Conservation (phyloP, 37 sponge, comb jelly and placozoan genomes). For the Agelas oroides region DNA sequence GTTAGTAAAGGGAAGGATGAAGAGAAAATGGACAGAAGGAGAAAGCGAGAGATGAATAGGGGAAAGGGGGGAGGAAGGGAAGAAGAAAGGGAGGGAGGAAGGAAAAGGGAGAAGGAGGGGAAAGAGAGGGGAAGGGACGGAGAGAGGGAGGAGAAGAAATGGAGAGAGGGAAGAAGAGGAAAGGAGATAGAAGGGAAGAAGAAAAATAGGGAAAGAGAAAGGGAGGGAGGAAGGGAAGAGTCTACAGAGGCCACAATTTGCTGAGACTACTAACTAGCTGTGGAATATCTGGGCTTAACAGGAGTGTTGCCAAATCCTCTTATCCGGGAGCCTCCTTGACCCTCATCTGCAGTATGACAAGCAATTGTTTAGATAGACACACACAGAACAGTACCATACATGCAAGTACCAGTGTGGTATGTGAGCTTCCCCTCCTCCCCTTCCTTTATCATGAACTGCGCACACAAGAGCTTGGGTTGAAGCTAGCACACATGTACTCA, state of each 20-base stretch:
- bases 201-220: too few species aligned
- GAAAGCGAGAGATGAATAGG: background rate
- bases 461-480: too few species aligned
- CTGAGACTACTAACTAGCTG: constrained; percentile 5
- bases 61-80: background rate
- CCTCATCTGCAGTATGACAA: background rate
- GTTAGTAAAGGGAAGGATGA: background rate
- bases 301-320: constrained; percentile 59
- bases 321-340: constrained; percentile 19
- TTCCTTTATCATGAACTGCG: too few species aligned
- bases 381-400: background rate
- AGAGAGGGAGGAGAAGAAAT: background rate
- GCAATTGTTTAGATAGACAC: background rate
- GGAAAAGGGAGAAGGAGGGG: too few species aligned
- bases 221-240: too few species aligned
- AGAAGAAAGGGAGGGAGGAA: too few species aligned
- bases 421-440: too few species aligned
- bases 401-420: too few species aligned
- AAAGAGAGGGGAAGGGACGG: background rate
- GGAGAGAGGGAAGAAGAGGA: background rate
- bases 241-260: too few species aligned
- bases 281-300: background rate
- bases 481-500: too few species aligned
- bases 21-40: background rate
- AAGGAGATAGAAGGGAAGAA: too few species aligned